These are phyloP conservation scores for Noturus placidus DNA, from an alignment of 2,113 vertebrate species.

Conservation along the genomic window DNA sequence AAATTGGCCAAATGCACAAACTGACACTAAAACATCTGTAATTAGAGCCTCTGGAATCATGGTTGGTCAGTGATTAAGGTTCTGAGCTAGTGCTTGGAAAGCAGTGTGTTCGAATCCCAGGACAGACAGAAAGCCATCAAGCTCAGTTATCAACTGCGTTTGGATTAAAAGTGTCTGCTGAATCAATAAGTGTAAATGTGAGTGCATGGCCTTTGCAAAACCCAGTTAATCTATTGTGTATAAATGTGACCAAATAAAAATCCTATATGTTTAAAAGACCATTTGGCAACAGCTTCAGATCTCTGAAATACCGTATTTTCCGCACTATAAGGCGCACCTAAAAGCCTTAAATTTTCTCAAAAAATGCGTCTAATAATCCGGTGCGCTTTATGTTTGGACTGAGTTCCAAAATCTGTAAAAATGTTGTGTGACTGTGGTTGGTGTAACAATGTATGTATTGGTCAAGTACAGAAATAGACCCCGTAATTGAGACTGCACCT, in stretches of 20 bases:
- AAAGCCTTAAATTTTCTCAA: no score
- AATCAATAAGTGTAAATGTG: background rate
- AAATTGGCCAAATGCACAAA: background rate
- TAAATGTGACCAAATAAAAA: background rate
- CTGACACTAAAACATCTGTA: background rate
- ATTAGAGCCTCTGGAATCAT: background rate
- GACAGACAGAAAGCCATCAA: background rate
- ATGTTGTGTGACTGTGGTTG: no score
- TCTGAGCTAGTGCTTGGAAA: background rate
- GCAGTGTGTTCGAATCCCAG: background rate
- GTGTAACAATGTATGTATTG: no score
- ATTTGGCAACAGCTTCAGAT: background rate
- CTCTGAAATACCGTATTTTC: no score
- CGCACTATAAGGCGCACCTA: no score
- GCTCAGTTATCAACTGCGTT: background rate
- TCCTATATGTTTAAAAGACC: background rate
- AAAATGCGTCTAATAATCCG: no score
- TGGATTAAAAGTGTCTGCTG: background rate
- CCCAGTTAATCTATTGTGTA: background rate
- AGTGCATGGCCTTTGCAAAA: background rate
- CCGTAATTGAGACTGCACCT: no score
- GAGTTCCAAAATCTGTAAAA: no score
- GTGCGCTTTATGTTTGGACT: no score
- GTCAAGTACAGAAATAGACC: no score
- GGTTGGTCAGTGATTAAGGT: background rate